These are phyloP conservation scores for Drosophila kurseongensis DNA, from an alignment of 1,140 invertebrate genomes.

Conservation along the genomic window DNA sequence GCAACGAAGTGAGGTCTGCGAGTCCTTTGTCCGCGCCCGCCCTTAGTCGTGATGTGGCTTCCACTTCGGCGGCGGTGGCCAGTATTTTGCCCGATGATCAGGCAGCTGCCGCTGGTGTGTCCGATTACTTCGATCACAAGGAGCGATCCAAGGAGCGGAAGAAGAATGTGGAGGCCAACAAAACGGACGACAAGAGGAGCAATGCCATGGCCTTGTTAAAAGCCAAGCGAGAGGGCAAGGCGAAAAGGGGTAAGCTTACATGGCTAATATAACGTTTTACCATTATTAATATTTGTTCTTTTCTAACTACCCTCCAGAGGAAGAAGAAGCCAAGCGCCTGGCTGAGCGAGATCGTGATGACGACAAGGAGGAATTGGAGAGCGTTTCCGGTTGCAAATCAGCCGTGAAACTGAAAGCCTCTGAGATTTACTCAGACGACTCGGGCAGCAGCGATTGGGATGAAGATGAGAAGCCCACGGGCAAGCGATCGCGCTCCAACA, in stretches of 20 bases:
- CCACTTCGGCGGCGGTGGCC: constrained; percentile 42
- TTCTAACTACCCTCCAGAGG: constrained; percentile 70
- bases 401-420: constrained; percentile 93
- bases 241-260: constrained; percentile 84
- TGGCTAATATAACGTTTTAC: neutral
- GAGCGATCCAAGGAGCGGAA: constrained; percentile 91
- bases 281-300: neutral
- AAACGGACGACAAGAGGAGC: constrained; percentile 93
- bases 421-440: constrained; percentile 98
- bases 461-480: constrained; percentile 85
- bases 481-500: constrained; percentile 84
- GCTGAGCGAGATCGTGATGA: constrained; percentile 86
- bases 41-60: constrained; percentile 37
- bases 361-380: constrained; percentile 89
- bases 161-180: constrained; percentile 94
- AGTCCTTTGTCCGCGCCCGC: constrained; percentile 44
- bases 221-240: constrained; percentile 92
- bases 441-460: constrained; percentile 89
- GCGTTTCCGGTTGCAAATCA: constrained; percentile 80
- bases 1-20: constrained; percentile 29
- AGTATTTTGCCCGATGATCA: constrained; percentile 38
- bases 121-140: constrained; percentile 84
- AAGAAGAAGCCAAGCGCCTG: constrained; percentile 85
- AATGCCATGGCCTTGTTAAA: constrained; percentile 96
- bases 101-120: constrained; percentile 36